Percentiles rank a stretch among this genome's conserved stretches.
Conservation (phyloP, 1,140 invertebrate species). For the Neodiprion virginianus region DNA sequence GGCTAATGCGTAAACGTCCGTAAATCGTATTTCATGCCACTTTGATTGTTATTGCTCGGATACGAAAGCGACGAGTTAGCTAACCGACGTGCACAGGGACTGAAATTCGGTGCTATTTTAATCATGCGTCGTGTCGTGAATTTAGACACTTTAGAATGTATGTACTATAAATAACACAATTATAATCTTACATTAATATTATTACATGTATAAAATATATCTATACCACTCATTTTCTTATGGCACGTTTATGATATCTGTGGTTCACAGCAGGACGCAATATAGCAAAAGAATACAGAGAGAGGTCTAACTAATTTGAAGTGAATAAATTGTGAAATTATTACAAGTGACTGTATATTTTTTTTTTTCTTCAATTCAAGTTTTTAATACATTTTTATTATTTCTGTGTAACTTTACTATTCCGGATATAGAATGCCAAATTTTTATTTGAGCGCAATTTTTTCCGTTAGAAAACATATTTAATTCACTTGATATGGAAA, state of each 20-base stretch:
- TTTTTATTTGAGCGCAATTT: too few species aligned
- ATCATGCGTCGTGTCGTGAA: constrained; percentile 54
- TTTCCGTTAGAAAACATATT: too few species aligned
- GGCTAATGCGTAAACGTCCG: neutral
- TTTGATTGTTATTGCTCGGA: too few species aligned
- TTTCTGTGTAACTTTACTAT: too few species aligned
- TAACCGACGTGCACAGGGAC: constrained; percentile 42
- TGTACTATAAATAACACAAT: constrained; percentile 56
- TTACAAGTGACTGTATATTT: constrained; percentile 15
- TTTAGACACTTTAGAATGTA: constrained; percentile 57
- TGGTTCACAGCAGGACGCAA: constrained; percentile 41
- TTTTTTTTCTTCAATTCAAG: too few species aligned
- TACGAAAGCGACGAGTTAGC: neutral
- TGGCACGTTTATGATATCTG: constrained; percentile 56
- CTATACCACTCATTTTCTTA: constrained; percentile 59
- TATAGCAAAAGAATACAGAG: constrained; percentile 34
- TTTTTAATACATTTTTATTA: too few species aligned
- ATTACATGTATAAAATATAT: constrained; percentile 58
- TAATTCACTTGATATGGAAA: too few species aligned
- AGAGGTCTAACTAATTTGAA: constrained; percentile 40
- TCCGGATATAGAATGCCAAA: too few species aligned
- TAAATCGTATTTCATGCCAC: too few species aligned
- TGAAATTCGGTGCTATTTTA: constrained; percentile 56
- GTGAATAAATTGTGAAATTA: constrained; percentile 49
- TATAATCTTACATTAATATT: constrained; percentile 58